A percentile compares a stretch with the other conserved stretches of the same genome.
phyloP scores from a whole-genome alignment of 2,888 invertebrate species.

The Lasioglossum figueresi region DNA sequence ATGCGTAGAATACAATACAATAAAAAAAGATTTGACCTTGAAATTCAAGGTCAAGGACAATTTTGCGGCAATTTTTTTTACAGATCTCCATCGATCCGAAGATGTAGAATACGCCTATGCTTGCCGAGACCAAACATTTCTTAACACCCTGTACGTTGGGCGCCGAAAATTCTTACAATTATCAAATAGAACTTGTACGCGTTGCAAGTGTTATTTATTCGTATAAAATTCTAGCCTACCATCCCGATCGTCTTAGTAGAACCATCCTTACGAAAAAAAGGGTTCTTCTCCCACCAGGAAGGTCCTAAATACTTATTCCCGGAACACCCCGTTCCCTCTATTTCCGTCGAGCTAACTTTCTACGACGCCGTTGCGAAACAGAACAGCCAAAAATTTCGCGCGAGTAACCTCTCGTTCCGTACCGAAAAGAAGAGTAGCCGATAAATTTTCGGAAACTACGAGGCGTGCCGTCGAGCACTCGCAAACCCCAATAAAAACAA shows the following conservation, averaged over 20 bases:
- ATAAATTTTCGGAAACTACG: conserved; percentile 22
- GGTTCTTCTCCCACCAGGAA: not conserved
- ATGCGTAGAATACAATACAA: no score
- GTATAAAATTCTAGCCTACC: not conserved
- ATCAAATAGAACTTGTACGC: no score
- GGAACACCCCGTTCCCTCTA: not conserved
- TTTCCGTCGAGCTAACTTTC: not conserved
- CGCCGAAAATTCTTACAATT: no score
- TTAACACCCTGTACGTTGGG: no score
- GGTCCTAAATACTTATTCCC: conserved; percentile 39
- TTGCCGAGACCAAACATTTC: no score
- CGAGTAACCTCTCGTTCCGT: not conserved
- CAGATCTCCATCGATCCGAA: no score
- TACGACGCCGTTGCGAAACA: no score
- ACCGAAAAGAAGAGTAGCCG: not conserved
- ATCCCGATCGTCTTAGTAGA: not conserved
- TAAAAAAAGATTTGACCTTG: no score
- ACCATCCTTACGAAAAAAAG: not conserved
- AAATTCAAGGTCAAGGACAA: no score
- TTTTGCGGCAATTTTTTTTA: no score
- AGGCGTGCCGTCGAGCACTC: not conserved
- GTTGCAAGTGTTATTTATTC: not conserved
- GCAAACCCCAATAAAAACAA: conserved; percentile 8
- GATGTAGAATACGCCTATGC: no score
- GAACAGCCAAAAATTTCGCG: conserved; percentile 10